Conservation (phyloP, 2,113 vertebrate genomes). For the Solenodon paradoxus region DNA sequence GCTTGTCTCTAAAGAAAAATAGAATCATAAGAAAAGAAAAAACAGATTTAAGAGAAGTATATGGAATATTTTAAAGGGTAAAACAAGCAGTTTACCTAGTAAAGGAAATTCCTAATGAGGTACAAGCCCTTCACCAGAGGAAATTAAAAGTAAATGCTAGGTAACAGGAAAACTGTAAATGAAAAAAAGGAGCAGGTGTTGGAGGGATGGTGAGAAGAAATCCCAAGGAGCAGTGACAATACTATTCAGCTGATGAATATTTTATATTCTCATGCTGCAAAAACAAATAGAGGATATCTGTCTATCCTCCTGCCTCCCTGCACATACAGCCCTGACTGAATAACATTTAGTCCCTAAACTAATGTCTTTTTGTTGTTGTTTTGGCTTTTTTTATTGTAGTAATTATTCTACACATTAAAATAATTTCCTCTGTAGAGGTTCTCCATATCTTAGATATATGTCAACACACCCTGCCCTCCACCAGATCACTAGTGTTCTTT, state of each 20-base stretch:
- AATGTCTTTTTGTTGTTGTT: no score
- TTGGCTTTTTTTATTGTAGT: no score
- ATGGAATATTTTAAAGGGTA: constrained; percentile 14
- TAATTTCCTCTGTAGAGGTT: no score
- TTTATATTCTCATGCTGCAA: neutral
- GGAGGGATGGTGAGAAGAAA: neutral
- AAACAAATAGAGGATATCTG: neutral
- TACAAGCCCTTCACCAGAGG: neutral
- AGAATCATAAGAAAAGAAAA: neutral
- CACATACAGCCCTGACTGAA: neutral
- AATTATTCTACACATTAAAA: no score
- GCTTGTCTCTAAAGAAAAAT: constrained; percentile 28
- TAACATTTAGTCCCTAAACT: neutral
- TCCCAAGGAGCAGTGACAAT: neutral
- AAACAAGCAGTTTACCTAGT: neutral
- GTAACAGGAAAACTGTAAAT: constrained; percentile 22
- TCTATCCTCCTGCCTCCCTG: neutral
- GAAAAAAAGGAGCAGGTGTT: neutral
- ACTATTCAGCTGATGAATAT: neutral
- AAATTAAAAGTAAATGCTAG: constrained; percentile 4
- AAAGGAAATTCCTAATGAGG: neutral
- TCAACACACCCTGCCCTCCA: no score
- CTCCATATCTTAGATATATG: no score
- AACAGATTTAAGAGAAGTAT: neutral
- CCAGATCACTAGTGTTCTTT: no score